phyloP scores from a whole-genome alignment of 2,797 vertebrate species.

The Crocodylus rhombifer region DNA sequence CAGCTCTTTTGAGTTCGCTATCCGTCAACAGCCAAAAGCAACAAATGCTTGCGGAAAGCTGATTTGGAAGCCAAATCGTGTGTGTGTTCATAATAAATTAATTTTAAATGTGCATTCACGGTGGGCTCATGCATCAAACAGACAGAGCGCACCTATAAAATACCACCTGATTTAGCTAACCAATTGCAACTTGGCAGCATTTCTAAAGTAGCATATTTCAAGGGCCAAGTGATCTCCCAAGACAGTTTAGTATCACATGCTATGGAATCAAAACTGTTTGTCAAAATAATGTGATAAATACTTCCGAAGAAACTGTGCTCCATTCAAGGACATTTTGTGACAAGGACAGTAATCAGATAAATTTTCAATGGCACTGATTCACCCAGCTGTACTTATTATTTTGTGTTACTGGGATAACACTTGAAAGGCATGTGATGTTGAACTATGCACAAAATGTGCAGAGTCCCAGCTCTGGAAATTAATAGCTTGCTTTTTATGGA shows the following conservation, averaged over 20 bases:
- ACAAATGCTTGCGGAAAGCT: neutral
- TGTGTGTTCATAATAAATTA: neutral
- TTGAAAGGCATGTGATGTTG: neutral
- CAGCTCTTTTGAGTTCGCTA: neutral
- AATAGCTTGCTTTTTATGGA: rapidly evolving
- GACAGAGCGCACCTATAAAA: neutral
- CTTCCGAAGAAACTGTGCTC: neutral
- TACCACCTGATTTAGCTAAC: neutral
- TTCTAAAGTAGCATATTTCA: neutral
- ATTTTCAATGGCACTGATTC: neutral
- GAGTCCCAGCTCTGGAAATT: neutral
- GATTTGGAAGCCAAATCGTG: neutral
- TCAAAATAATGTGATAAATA: neutral
- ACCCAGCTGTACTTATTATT: neutral
- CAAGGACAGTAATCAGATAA: neutral
- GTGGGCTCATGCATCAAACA: neutral
- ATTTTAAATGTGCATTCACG: neutral
- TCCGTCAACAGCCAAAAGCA: neutral
- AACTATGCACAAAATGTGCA: neutral
- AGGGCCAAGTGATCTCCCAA: neutral
- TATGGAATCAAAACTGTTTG: neutral
- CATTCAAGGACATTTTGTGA: neutral
- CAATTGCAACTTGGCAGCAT: neutral
- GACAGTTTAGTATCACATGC: neutral
- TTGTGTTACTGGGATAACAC: rapidly evolving